Base-by-base conservation (phyloP, 1,140 invertebrate genomes). In the Pogonomyrmex californicus region DNA sequence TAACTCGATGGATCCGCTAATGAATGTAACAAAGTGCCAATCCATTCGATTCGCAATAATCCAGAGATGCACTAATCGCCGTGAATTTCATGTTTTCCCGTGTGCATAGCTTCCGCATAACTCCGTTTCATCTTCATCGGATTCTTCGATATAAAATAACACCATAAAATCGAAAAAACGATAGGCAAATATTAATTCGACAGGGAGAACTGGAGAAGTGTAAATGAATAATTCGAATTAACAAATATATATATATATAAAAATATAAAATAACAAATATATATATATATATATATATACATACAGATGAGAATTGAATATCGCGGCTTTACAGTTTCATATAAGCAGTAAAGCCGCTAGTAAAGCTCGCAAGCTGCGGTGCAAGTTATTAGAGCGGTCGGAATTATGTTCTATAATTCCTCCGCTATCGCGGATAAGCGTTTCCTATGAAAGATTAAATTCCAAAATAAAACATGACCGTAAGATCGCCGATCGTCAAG, bases 11-110 rank as follows among this genome's bases (percentile, higher is more conserved):
- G n/a, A 83, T 12, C 30, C 54, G 30, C 79, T 83, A 83, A 83
- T 83, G 68, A 83, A 47, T 30, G 68, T 83, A 83, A 83, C 41
- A 83, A 83, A 83, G 68, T 75, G 54, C 54, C 60, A 75, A 73
- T 75, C 58, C 68, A 73, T 73, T 73, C 54, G 68, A 58, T 73
- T 71, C 54, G 66, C 54, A 60, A 41, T 73, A 83, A 62, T 73
- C 47, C 79, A 49, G n/a, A 66, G 23, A 66, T 66, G 6, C 30
- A 83, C 68, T 38, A 49, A 17, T 36, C 49, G 23, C 63, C 41
- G 47, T 54, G 66, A n/a, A 81, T 54, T 49, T 47, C 44, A 17
- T 47, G 2, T 6, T 38, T 41, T 58, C 82, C 77, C 73, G 12
- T 41, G 23, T 41, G 62, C 14, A 10, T 47, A 44, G 9, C 54